Base-by-base conservation (phyloP, 2,888 invertebrate genomes). In the Cylloceria caligata region DNA sequence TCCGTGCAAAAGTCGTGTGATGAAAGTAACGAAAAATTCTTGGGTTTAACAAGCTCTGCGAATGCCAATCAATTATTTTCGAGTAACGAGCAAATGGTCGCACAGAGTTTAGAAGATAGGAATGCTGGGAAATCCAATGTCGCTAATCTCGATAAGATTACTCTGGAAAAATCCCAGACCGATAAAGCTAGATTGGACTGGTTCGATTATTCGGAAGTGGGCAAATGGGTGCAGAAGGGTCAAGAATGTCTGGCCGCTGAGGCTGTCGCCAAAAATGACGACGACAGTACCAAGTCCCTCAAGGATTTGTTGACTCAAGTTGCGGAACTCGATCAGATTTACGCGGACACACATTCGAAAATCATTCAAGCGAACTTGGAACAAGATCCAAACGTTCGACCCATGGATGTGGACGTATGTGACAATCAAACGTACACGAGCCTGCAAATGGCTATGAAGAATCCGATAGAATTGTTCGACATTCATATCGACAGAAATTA, bases 381-480 rank as follows among this genome's bases (percentile, higher is more conserved):
- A n/a, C 83, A 85, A 7, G 84, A 80, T 16, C n/a, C n/a, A n/a
- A n/a, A n/a, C n/a, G n/a, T n/a, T n/a, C 57, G 30, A 7, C 34
- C 30, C 3, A 93, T 94, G 91, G 95, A 95, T 57, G 87, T 93
- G 0, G 96, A 95, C 52, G 96, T 96, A 84, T 95, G 95, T 49
- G 97, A 97, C 88, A 94, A 96, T 39, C 96, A 96, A 79, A 97
- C 97, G 0, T 97, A 97, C 89, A 96, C 97, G 0, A 97, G 97
- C 89, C 93, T 97, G 71, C 97, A 97, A 90, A 94, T 97, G 89
- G 97, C 97, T 0, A 97, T 97, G 93, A 97, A 96, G 91, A 97
- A 97, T 92, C 97, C 97, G 0, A 93, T 97, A 0, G 93, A 94
- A 27, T 94, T 96, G 80, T 87, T 93, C 49, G 94, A 94, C 67